Base-by-base conservation (phyloP, 2,797 vertebrate species). In the Pogonophryne albipinna region DNA sequence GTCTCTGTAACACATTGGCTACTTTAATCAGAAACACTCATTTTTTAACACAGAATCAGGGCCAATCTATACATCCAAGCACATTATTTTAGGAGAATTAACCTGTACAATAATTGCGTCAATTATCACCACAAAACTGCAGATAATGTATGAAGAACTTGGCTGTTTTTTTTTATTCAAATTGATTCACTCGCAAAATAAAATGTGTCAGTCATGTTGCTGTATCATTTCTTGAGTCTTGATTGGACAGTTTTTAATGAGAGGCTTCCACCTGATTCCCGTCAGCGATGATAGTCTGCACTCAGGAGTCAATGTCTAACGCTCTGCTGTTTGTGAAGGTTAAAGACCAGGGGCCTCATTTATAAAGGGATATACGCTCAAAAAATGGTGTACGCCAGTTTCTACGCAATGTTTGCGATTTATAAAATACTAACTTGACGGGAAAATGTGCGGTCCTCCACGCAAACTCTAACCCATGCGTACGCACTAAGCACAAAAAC, bases 251-350 rank as follows among this genome's bases (percentile, higher is more conserved):
- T 46, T 46, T 57, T 46, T 41, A 19, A 11, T 66, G 45, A 49
- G 45, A 49, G n/a, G 11, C 12, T 10, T 27, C 14, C 11, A 58
- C 16, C 31, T 46, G 31, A 71, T 79, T 63, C 60, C 12, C 59
- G 27, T 75, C 67, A 53, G 45, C 66, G 19, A 59, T 42, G 1
- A 66, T 20, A 44, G 14, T 49, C 38, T 0, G 14, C 13, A 10
- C 49, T 69, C 41, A 62, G n/a, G 41, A 74, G 52, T 69, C 10
- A 10, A 9, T 79, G 6, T 52, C 47, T 31, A 42, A 46, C 2
- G 0, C 46, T 47, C 17, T 67, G 46, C 62, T 79, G 15, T 67
- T 66, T 70, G 20, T 70, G 69, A 56, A 52, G 74, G 72, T 73
- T 79, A 64, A 50, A 79, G 23, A 60, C 60, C 58, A 27, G 3